Conservation (phyloP, 2,888 invertebrate species). For the Drosophila subsilvestris region DNA sequence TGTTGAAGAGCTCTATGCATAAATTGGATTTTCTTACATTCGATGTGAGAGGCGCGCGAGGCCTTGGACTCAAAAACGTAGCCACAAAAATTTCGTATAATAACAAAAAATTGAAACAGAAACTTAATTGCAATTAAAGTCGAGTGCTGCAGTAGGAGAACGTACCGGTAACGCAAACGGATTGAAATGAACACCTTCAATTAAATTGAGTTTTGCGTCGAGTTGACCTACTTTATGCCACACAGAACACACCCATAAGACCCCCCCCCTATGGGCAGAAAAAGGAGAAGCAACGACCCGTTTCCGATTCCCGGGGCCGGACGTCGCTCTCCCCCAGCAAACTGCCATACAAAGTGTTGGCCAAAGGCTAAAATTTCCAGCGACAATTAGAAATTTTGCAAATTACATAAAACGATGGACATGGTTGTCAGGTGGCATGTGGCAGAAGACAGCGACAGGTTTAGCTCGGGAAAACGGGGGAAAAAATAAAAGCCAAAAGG, state of each 20-base stretch:
- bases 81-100: slow-evolving; percentile 17
- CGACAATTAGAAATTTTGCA: slow-evolving; percentile 81
- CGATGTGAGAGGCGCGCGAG: slow-evolving; percentile 7
- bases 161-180: slow-evolving; percentile 33
- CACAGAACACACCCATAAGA: slow-evolving; percentile 31
- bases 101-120: slow-evolving; percentile 50
- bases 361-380: slow-evolving; percentile 73
- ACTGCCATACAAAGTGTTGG: slow-evolving; percentile 55
- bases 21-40: slow-evolving; percentile 41
- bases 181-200: slow-evolving; percentile 64
- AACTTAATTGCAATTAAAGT: slow-evolving; percentile 74
- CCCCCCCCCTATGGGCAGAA: slow-evolving; percentile 8
- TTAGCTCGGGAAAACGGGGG: slow-evolving; percentile 17
- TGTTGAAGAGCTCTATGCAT: slow-evolving; percentile 17
- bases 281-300: slow-evolving; percentile 34
- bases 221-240: slow-evolving; percentile 61
- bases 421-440: slow-evolving; percentile 4
- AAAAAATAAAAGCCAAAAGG: slow-evolving; percentile 15
- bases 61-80: slow-evolving; percentile 41
- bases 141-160: slow-evolving; percentile 34
- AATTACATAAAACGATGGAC: slow-evolving; percentile 61
- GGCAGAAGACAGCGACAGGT: slow-evolving; percentile 9
- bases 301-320: slow-evolving; percentile 54
- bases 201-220: slow-evolving; percentile 60
- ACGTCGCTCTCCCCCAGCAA: slow-evolving; percentile 51